Evolutionary conservation across 2,113 vertebrate species (phyloP).

Genomic region (Indicator indicator): DNA sequence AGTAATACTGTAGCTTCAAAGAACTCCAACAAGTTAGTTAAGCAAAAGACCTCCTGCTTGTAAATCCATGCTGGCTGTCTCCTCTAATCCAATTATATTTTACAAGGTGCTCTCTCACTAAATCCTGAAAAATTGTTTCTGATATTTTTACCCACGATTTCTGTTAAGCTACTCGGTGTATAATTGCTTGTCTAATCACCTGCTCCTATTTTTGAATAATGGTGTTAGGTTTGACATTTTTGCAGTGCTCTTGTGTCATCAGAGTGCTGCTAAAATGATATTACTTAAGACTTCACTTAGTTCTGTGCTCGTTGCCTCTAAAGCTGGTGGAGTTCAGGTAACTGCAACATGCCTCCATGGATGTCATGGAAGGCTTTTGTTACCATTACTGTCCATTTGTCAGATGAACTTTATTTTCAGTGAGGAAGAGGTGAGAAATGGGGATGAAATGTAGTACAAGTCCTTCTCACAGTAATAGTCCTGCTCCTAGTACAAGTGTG

Average conservation of each 20-base stretch:
- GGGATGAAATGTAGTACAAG: background rate
- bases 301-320: background rate
- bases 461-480: background rate
- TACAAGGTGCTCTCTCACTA: slow-evolving; percentile 72
- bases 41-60: slow-evolving; percentile 64
- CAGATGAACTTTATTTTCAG: background rate
- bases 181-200: slow-evolving; percentile 71
- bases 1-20: slow-evolving; percentile 63
- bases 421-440: background rate
- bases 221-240: slow-evolving; percentile 48
- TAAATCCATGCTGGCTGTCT: slow-evolving; percentile 69
- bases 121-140: slow-evolving; percentile 72
- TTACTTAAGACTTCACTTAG: background rate
- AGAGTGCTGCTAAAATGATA: slow-evolving; percentile 31
- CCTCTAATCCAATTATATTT: slow-evolving; percentile 75
- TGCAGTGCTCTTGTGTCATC: slow-evolving; percentile 43
- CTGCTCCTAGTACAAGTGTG: background rate
- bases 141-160: slow-evolving; percentile 72
- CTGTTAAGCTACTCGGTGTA: slow-evolving; percentile 69
- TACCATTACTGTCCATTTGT: background rate
- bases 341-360: background rate
- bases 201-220: slow-evolving; percentile 57
- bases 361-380: background rate
- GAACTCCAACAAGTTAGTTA: slow-evolving; percentile 69
- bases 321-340: background rate